Conservation (phyloP, 2,888 invertebrate genomes). For the Luperina testacea region DNA sequence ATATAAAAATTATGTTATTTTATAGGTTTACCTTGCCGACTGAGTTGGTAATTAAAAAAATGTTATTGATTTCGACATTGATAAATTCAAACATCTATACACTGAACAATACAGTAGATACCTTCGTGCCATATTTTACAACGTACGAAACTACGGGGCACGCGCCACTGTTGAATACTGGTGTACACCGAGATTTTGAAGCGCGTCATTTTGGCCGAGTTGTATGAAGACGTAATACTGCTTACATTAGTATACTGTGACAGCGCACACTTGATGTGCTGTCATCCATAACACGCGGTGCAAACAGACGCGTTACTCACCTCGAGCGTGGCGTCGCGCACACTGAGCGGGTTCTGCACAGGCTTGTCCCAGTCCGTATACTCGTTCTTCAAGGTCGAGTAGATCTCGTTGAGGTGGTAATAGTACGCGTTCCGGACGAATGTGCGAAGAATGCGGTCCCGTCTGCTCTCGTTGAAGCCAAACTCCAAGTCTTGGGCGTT, state of each 20-base stretch:
- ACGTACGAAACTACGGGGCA: not conserved
- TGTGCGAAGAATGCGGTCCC: conserved; percentile 96
- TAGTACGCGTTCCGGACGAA: conserved; percentile 98
- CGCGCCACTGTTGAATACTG: not conserved
- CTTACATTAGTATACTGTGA: not conserved
- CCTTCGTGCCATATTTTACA: not conserved
- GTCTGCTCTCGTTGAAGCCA: conserved; percentile 96
- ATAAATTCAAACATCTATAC: not conserved
- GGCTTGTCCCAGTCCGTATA: conserved; percentile 99
- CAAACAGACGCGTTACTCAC: conserved; percentile 71
- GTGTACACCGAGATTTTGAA: not conserved
- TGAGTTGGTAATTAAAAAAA: not conserved
- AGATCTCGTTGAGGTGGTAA: conserved; percentile 98
- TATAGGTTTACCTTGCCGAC: not conserved
- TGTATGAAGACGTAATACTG: not conserved
- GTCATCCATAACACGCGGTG: conserved; percentile 19
- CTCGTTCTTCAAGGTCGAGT: conserved; percentile 97
- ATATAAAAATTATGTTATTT: not conserved
- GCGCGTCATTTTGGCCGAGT: not conserved
- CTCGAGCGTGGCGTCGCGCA: conserved; percentile 95
- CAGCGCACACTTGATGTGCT: conserved; percentile 16
- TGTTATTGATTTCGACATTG: not conserved
- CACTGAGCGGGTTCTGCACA: conserved; percentile 95
- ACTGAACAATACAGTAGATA: not conserved
- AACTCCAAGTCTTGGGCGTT: conserved; percentile 96